Conservation (phyloP, 2,888 invertebrate species). For the Herminia tarsipennalis region DNA sequence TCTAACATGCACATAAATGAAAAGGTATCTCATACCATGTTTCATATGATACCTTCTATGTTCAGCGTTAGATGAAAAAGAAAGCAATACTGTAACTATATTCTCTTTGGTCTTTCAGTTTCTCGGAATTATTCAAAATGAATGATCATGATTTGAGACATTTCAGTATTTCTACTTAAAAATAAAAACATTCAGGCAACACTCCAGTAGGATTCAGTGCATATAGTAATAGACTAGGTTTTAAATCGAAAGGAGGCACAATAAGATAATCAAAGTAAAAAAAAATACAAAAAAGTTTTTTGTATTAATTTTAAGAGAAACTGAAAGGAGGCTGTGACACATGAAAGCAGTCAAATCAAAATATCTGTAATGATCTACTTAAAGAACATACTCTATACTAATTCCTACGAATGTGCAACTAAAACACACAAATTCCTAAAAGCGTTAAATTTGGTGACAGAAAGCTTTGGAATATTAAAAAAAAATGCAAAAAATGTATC, state of each 20-base stretch:
- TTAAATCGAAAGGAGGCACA: neutral
- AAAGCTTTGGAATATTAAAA: conserved; percentile 63
- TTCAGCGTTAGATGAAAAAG: conserved; percentile 35
- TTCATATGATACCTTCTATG: conserved; percentile 20
- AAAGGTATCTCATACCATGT: conserved; percentile 30
- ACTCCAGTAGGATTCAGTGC: too few relatives aligned
- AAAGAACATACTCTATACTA: conserved; percentile 17
- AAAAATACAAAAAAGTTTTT: conserved; percentile 4
- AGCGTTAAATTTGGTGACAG: conserved; percentile 73
- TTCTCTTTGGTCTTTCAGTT: conserved; percentile 49
- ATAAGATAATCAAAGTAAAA: neutral
- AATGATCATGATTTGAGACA: neutral
- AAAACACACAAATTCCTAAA: conserved; percentile 53
- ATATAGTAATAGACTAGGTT: too few relatives aligned
- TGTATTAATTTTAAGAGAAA: conserved; percentile 27
- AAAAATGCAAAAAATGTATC: conserved; percentile 59
- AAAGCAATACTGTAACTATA: conserved; percentile 61
- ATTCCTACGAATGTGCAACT: conserved; percentile 55
- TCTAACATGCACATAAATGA: conserved; percentile 30
- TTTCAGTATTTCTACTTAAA: neutral
- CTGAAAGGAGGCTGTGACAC: conserved; percentile 35
- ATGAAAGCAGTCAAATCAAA: conserved; percentile 34
- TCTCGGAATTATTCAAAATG: conserved; percentile 17
- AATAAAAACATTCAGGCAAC: too few relatives aligned
- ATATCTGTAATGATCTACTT: conserved; percentile 30